Evolutionary conservation across 2,888 invertebrate species (phyloP).

Genomic region (Drosophila yooni): DNA sequence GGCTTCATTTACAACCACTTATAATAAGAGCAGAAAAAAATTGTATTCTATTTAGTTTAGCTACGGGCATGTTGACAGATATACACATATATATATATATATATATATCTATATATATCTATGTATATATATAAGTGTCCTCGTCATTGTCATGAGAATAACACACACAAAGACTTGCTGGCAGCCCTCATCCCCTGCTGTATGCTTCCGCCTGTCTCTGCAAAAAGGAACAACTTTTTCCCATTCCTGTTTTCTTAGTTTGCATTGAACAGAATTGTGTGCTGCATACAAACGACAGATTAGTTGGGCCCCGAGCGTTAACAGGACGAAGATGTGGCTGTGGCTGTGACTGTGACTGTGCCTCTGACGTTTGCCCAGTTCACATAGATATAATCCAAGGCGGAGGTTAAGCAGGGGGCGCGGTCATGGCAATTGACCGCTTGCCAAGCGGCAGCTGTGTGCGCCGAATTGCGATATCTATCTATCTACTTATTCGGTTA

Average conservation of each 20-base stretch:
- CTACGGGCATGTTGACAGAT: conserved; percentile 40
- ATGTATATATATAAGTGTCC: conserved; percentile 33
- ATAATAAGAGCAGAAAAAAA: not conserved
- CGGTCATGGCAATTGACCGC: conserved; percentile 22
- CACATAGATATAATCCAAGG: conserved; percentile 29
- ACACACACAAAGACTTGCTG: conserved; percentile 7
- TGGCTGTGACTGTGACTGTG: conserved; percentile 15
- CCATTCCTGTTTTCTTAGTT: conserved; percentile 1
- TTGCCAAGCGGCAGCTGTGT: conserved; percentile 13
- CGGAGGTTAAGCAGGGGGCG: conserved; percentile 30
- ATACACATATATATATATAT: no score
- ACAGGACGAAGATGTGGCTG: conserved; percentile 31
- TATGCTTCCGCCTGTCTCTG: conserved; percentile 32
- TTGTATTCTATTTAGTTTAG: conserved; percentile 25
- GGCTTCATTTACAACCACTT: not conserved
- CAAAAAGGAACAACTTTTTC: conserved; percentile 13
- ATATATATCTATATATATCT: no score
- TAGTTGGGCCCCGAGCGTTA: conserved; percentile 51
- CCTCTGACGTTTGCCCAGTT: conserved; percentile 4
- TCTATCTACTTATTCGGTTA: conserved; percentile 31
- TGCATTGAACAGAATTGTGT: conserved; percentile 43
- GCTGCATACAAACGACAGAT: conserved; percentile 72
- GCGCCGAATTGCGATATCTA: conserved; percentile 12
- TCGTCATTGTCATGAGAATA: conserved; percentile 40
- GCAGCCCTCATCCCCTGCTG: conserved; percentile 9